Base-by-base conservation (phyloP, 2,113 vertebrate species). In the Electrona antarctica region DNA sequence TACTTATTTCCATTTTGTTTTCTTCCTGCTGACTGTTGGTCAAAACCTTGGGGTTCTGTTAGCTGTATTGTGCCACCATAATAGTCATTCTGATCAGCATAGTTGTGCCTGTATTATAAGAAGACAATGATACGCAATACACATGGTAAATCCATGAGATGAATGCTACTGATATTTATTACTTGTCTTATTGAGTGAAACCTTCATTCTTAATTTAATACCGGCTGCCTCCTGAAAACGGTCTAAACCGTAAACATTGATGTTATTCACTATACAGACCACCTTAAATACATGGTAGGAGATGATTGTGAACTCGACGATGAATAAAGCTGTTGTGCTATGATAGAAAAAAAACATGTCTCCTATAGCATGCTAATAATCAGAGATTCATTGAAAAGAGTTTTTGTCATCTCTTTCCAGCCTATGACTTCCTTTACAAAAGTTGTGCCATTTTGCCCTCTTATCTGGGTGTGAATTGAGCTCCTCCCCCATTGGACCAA, bases 401-500 rank as follows among this genome's bases (percentile, higher is more conserved):
- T 13, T 57, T 50, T 58, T 9, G 71, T 76, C 64, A 15, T 56
- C 69, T 59, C 45, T 74, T 67, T 73, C 78, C 79, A 85, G 67
- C 71, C 12, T 64, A 15, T 72, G 71, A 57, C 61, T 66, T 73
- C 73, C 12, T 7, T 56, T 83, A 71, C 65, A 11, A 66, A 83
- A 60, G 58, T 78, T 49, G 84, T 90, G 89, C 89, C 87, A 87
- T 87, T 82, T 41, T 76, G 58, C 72, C 83, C 86, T 60, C 64
- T 74, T 74, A 58, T 55, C 67, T 67, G 77, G 80, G 78, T 65
- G 73, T 59, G 69, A 83, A 82, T 84, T 73, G 69, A 74, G 54
- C 57, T 80, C 79, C 83, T 67, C 67, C 73, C 64, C 69, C 76
- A 46, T 7, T 81, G 89, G 90, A 91, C 88, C 89, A 92, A 92